Evolutionary conservation across 2,797 vertebrate genomes (phyloP).

Genomic region (Crax fasciolata): DNA sequence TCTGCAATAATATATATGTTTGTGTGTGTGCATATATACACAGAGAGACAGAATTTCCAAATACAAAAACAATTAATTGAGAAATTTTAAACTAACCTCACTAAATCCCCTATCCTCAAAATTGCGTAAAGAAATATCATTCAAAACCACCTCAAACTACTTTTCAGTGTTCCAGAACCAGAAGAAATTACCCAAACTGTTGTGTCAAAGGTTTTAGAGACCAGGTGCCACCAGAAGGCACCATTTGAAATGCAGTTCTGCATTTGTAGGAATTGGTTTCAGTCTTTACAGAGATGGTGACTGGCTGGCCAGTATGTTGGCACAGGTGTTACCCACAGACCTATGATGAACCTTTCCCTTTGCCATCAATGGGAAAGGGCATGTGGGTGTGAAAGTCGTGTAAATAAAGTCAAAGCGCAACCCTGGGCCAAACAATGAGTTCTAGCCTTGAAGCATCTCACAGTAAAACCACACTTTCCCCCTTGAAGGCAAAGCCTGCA

Average conservation of each 20-base stretch:
- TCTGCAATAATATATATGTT: conserved; percentile 13
- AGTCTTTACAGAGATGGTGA: neutral
- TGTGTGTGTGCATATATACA: neutral
- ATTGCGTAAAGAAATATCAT: neutral
- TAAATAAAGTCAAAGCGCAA: neutral
- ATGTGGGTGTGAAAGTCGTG: neutral
- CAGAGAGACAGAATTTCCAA: neutral
- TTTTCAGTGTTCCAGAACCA: neutral
- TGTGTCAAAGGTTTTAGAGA: neutral
- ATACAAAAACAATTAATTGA: conserved; percentile 47
- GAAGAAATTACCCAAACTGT: neutral
- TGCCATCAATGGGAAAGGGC: neutral
- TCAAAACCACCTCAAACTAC: neutral
- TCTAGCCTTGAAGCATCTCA: neutral
- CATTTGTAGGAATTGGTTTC: neutral
- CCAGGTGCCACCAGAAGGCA: neutral
- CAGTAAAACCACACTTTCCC: neutral
- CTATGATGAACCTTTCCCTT: neutral
- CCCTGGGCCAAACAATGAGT: neutral
- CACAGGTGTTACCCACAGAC: neutral
- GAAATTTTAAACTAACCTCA: conserved; percentile 30
- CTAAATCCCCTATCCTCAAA: neutral
- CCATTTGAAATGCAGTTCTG: neutral
- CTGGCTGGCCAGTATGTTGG: neutral
- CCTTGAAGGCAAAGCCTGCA: neutral